Evolutionary conservation across 2,888 invertebrate genomes (phyloP), one percentile per base, ranked within the genome.

Genomic region (Cylindroiulus punctatus): DNA sequence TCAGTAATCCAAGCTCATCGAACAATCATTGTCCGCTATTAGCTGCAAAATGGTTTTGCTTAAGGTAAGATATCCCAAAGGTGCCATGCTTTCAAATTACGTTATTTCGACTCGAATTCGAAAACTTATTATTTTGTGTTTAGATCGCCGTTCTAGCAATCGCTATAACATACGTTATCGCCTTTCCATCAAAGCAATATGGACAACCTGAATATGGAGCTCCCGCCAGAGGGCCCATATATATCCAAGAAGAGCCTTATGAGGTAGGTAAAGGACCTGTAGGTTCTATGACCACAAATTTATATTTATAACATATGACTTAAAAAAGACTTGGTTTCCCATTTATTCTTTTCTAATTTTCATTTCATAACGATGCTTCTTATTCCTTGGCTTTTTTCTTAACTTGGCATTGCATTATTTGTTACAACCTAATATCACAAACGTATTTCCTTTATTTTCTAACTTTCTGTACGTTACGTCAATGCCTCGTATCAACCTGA

Each of bases 21-120:
- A 12, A 12, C 7, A 12, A 8, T 44, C 44, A 40, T 40, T 44
- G 12, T 44, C 40, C 8, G 40, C 26, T 65, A 26, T 26, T 12
- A 76, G 10, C 30, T 76, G 30, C 76, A 76, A 76, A 76, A 76
- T 76, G 76, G 76, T 76, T 76, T 30, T 76, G 76, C 76, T 76
- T 76, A 76, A 76, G 76, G 76, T 76, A 30, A 76, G 76, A 30
- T 76, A 32, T 17, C 32, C 26, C 26, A 2, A 32, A 17, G 30
- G 30, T 30, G 76, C 30, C 26, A 12, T 26, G 30, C 30, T 12
- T 30, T 30, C 30, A 76, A 76, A 30, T 76, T 76, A 26, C 5
- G 19, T 30, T 14, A 8, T 32, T 32, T 30, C 32, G 17, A 17
- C 30, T 76, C 17, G 30, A 76, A 76, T 30, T 8, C 32, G 14